Evolutionary conservation across 2,888 invertebrate species (phyloP).

Genomic region (Deilephila elpenor): DNA sequence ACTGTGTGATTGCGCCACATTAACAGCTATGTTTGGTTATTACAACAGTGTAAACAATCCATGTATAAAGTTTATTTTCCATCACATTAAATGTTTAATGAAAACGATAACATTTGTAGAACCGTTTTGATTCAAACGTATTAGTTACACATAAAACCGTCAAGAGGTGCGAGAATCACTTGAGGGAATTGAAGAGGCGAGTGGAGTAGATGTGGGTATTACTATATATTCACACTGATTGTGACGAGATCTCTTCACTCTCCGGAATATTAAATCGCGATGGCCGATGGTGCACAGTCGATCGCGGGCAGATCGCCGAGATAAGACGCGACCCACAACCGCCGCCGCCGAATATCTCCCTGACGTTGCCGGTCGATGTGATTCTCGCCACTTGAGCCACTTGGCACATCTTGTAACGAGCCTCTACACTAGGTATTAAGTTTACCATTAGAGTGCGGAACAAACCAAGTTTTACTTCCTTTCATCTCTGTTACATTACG

Average conservation of each 20-base stretch:
- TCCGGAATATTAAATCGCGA: conserved; percentile 60
- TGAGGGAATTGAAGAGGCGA: conserved; percentile 45
- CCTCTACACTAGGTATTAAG: conserved; percentile 60
- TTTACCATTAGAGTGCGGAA: conserved; percentile 61
- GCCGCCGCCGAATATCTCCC: conserved; percentile 49
- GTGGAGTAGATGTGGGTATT: conserved; percentile 39
- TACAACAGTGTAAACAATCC: conserved; percentile 3
- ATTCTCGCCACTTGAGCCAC: conserved; percentile 66
- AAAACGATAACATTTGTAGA: conserved; percentile 34
- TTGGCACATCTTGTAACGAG: conserved; percentile 66
- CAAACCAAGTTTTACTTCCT: conserved; percentile 52
- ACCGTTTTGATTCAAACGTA: conserved; percentile 35
- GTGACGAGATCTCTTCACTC: conserved; percentile 54
- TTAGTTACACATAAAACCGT: conserved; percentile 53
- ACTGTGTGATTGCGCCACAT: neutral
- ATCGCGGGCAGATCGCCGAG: conserved; percentile 70
- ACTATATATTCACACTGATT: conserved; percentile 56
- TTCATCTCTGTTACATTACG: conserved; percentile 45
- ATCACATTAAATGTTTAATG: conserved; percentile 31
- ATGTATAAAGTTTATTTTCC: conserved; percentile 25
- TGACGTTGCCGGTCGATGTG: conserved; percentile 55
- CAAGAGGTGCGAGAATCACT: conserved; percentile 47
- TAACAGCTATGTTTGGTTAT: neutral
- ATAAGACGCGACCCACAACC: conserved; percentile 64
- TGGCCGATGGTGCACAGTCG: conserved; percentile 60